Evolutionary conservation across 1,140 invertebrate genomes (phyloP).

Genomic region (Drosophila simulans): DNA sequence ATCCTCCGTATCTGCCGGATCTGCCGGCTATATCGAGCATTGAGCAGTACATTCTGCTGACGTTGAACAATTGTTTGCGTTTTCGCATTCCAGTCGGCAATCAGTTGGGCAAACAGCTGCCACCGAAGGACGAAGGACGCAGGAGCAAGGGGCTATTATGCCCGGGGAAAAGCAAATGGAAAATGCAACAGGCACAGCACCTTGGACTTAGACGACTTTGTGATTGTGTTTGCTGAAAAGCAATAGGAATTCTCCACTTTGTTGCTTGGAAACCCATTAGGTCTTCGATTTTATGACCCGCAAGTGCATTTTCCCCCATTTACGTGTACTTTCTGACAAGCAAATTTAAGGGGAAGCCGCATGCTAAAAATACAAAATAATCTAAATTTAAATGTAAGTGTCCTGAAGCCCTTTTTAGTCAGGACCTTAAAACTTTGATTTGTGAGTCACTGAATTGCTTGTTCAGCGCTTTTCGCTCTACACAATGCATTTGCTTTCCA

Average conservation of each 20-base stretch:
- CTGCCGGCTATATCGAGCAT: slow-evolving; percentile 8
- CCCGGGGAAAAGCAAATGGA: neutral
- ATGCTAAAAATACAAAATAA: too few relatives aligned
- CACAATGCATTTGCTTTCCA: slow-evolving; percentile 2
- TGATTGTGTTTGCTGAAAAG: slow-evolving; percentile 2
- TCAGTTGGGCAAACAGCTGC: slow-evolving; percentile 19
- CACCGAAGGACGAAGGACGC: neutral
- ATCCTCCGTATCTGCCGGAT: neutral
- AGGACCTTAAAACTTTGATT: too few relatives aligned
- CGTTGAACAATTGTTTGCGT: slow-evolving; percentile 18
- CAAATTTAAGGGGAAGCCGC: too few relatives aligned
- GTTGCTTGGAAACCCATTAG: neutral
- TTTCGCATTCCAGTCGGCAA: slow-evolving; percentile 21
- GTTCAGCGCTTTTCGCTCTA: neutral
- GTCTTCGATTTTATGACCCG: neutral
- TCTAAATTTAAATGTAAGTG: too few relatives aligned
- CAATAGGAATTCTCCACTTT: neutral
- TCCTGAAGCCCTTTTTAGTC: too few relatives aligned
- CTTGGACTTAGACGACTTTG: slow-evolving; percentile 2
- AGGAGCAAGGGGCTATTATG: slow-evolving; percentile 3
- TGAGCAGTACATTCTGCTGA: slow-evolving; percentile 7
- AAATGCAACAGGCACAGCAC: slow-evolving; percentile 21
- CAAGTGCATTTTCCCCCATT: neutral
- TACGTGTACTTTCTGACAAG: too few relatives aligned
- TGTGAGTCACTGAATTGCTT: too few relatives aligned